These are phyloP conservation scores for Theretra japonica DNA, from an alignment of 2,888 invertebrate genomes.

Conservation along the genomic window DNA sequence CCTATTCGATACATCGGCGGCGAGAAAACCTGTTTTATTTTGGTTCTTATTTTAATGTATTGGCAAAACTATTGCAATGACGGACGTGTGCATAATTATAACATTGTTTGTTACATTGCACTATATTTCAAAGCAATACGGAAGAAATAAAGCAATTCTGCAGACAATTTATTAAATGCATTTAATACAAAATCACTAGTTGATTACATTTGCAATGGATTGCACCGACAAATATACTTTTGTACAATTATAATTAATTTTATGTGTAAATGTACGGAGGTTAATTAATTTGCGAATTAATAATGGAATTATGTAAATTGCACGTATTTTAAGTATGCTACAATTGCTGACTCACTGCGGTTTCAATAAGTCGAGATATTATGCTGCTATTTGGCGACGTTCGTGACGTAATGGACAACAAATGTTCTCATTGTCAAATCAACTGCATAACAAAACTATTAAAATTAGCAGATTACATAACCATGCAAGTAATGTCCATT, in stretches of 20 bases:
- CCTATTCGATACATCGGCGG: too few species aligned
- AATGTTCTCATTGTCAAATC: too few species aligned
- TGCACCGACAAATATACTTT: constrained; percentile 12
- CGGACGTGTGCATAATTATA: too few species aligned
- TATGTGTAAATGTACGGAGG: constrained; percentile 37
- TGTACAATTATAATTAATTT: constrained; percentile 32
- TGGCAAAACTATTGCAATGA: too few species aligned
- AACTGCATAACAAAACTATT: too few species aligned
- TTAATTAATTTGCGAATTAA: constrained; percentile 40
- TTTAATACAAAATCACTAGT: constrained; percentile 13
- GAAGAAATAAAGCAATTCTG: constrained; percentile 7
- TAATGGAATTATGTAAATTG: constrained; percentile 47
- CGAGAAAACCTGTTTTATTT: too few species aligned
- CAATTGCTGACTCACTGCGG: not conserved
- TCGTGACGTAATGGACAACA: too few species aligned
- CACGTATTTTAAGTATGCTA: constrained; percentile 9
- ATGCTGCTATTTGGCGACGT: not conserved
- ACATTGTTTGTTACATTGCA: too few species aligned
- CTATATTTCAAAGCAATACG: not conserved
- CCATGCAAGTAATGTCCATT: too few species aligned
- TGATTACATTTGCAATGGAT: constrained; percentile 12
- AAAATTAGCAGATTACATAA: too few species aligned
- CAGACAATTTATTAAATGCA: not conserved
- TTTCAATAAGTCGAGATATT: not conserved
- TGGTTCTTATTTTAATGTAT: too few species aligned